Evolutionary conservation across 2,797 vertebrate species (phyloP), one percentile per base, ranked within the genome.

Genomic region (Falco columbarius): DNA sequence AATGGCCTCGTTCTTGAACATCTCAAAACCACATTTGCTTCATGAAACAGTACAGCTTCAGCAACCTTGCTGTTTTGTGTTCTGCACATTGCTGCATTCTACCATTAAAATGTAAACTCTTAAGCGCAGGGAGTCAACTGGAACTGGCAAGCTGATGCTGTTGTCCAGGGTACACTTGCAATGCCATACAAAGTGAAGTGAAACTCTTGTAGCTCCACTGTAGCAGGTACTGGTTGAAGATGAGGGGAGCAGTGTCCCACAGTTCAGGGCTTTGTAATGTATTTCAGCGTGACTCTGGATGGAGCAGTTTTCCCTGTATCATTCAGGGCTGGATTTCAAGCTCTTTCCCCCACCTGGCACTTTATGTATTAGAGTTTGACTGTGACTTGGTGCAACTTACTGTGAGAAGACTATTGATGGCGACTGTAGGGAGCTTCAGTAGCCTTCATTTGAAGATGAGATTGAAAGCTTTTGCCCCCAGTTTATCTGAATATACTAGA

Each of bases 121-220:
- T 38, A 32, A 67, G 65, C 12, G 49, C 61, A 65, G 51, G 23
- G 71, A 83, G 23, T 61, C 42, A 20, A 12, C 70, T 79, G 76
- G 23, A 23, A 12, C 70, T 79, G 76, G 23, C 54, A 46, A 52
- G 70, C 42, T 44, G 51, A 12, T 68, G 42, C 58, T 85, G 0
- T 59, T 91, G 77, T 49, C 71, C 42, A 22, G 59, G 61, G 24
- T 44, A 14, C 15, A 0, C 49, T 76, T 71, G 38, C 68, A 52
- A 54, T 87, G 65, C 85, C 80, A 27, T 86, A 70, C 80, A 70
- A 96, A 95, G 90, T 30, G 66, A 95, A 92, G 65, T 40, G 44
- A 29, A 82, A 32, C 70, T 90, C 58, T 32, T 52, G 32, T 7
- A 65, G 81, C 47, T 93, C 22, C 3, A 3, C 16, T 71, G 16